Evolutionary conservation across 2,797 vertebrate genomes (phyloP), one percentile per base, ranked within the genome.

Genomic region (Choloepus didactylus): DNA sequence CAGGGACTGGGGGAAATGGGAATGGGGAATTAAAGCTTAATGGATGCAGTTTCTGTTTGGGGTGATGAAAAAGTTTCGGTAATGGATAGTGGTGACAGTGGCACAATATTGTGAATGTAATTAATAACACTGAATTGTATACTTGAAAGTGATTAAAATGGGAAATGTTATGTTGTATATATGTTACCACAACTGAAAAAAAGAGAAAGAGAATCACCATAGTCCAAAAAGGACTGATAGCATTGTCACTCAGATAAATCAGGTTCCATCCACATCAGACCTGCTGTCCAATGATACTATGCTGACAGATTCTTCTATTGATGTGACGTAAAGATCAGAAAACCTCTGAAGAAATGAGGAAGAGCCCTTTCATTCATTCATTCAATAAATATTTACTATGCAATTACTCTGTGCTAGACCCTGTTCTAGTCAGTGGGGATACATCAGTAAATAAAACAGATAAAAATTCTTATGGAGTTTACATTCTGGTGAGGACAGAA

Each of bases 371-470:
- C 70, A 92, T 62, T 77, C 70, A 92, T 62, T 77, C 56, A 87
- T 11, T 77, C n/a, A 91, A 86, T 15, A 93, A 88, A 31, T 83
- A 87, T 54, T 85, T 88, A 86, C 51, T 72, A 89, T 88, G 60
- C 11, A 82, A n/a, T 86, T 73, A 60, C 29, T 89, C 46, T 90
- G 25, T 84, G 66, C 27, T 35, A 51, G 38, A 23, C 25, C 41
- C 81, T 89, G 21, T 80, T 89, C 6, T 67, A 79, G 54, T 41
- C 49, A 79, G n/a, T 64, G 41, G 25, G 15, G 35, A 76, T 86
- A 35, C 18, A 75, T 73, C 73, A 67, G 15, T 87, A 88, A 95
- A 82, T 86, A 91, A 87, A 94, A 76, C 23, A 90, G 14, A 79
- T 73, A 67, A 69, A 95, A 95, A 72, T 60, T 23, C 5, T 23